phyloP scores from a whole-genome alignment of 2,113 vertebrate genomes.

The Rhea americana region DNA sequence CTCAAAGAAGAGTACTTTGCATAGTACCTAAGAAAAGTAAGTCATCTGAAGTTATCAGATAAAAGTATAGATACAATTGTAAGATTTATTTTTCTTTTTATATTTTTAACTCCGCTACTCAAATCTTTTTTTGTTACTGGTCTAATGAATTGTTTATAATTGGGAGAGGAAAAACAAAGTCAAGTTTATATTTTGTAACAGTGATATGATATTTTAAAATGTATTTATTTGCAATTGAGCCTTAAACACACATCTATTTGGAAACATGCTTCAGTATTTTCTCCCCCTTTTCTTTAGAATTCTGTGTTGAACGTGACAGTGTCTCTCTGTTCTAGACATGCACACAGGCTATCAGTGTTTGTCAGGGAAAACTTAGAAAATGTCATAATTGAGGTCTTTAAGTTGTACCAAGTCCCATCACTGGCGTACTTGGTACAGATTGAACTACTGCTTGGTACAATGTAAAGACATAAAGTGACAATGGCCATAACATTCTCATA shows the following conservation, averaged over 20 bases:
- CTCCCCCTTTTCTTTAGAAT: not conserved
- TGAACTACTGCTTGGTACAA: not conserved
- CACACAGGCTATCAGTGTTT: too few relatives aligned
- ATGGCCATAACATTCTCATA: not conserved
- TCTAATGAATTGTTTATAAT: not conserved
- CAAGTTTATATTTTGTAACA: not conserved
- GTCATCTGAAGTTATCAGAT: conserved; percentile 91
- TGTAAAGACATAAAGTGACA: not conserved
- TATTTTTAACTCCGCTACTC: not conserved
- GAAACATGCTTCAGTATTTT: not conserved
- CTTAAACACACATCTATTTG: not conserved
- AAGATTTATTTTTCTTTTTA: conserved; percentile 65
- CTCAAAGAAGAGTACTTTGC: conserved; percentile 76
- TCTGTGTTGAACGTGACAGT: not conserved
- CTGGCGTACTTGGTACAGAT: not conserved
- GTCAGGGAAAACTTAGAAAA: not conserved
- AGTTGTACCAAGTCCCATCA: not conserved
- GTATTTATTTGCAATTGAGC: not conserved
- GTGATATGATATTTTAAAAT: not conserved
- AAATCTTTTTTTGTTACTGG: not conserved
- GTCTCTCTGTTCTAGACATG: not conserved
- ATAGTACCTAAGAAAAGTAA: conserved; percentile 85
- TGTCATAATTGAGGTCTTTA: not conserved
- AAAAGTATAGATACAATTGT: conserved; percentile 91
- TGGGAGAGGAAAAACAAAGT: not conserved